A percentile compares a stretch with the other conserved stretches of the same genome.
These are phyloP conservation scores for Apotomis betuletana DNA, from an alignment of 2,888 invertebrate genomes.

Conservation along the genomic window DNA sequence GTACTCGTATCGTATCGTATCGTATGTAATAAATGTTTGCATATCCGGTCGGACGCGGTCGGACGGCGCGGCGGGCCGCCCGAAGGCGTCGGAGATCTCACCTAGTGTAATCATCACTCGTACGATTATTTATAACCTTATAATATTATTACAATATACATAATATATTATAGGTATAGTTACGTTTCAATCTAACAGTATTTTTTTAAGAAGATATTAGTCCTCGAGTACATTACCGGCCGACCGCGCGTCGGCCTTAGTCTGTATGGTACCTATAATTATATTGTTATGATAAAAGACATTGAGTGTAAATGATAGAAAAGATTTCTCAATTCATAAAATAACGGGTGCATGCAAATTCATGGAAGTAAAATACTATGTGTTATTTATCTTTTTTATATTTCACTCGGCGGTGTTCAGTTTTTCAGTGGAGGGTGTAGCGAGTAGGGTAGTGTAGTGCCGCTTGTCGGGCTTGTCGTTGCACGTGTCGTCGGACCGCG, in stretches of 20 bases:
- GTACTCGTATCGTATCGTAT: slow-evolving; percentile 74
- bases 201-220: slow-evolving; percentile 84
- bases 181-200: slow-evolving; percentile 84
- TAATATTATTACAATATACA: slow-evolving; percentile 75
- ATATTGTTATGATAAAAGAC: slow-evolving; percentile 79
- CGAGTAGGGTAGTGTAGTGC: slow-evolving; percentile 50
- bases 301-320: slow-evolving; percentile 79
- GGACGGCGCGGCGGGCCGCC: slow-evolving; percentile 76
- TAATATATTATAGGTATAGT: slow-evolving; percentile 79
- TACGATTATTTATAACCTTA: slow-evolving; percentile 76
- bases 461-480: slow-evolving; percentile 40
- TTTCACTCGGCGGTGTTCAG: slow-evolving; percentile 78
- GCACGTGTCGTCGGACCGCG: slow-evolving; percentile 21
- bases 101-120: slow-evolving; percentile 80
- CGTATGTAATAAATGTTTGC: slow-evolving; percentile 74
- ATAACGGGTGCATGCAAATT: slow-evolving; percentile 83
- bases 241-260: slow-evolving; percentile 74
- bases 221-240: slow-evolving; percentile 80
- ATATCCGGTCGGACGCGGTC: slow-evolving; percentile 80
- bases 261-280: slow-evolving; percentile 75
- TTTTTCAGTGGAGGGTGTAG: slow-evolving; percentile 73
- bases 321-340: slow-evolving; percentile 80
- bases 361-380: slow-evolving; percentile 77
- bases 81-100: slow-evolving; percentile 81
- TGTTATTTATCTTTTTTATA: slow-evolving; percentile 84